Evolutionary conservation across 2,797 vertebrate species (phyloP).

Genomic region (Spea hammondii): DNA sequence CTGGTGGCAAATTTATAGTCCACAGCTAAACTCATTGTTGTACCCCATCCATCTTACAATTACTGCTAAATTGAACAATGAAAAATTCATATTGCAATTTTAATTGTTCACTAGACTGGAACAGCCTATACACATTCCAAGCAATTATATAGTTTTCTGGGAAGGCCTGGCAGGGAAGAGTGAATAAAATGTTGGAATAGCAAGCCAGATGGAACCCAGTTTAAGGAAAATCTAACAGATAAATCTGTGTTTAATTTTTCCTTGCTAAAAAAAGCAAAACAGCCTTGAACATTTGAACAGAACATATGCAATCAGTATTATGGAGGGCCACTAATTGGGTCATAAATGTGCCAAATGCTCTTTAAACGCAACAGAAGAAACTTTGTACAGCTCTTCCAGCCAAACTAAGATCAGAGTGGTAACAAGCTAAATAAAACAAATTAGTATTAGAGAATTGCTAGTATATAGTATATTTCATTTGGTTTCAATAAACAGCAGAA

Average conservation of each 20-base stretch:
- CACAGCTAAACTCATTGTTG: slow-evolving; percentile 59
- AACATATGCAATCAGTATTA: slow-evolving; percentile 38
- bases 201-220: slow-evolving; percentile 69
- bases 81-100: slow-evolving; percentile 73
- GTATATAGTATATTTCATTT: background rate
- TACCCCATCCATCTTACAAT: slow-evolving; percentile 67
- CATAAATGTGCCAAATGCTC: slow-evolving; percentile 36
- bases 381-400: slow-evolving; percentile 2
- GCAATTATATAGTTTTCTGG: slow-evolving; percentile 74
- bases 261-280: slow-evolving; percentile 52
- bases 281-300: slow-evolving; percentile 1
- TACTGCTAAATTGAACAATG: slow-evolving; percentile 71
- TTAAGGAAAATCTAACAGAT: slow-evolving; percentile 69
- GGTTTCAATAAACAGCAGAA: background rate
- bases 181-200: slow-evolving; percentile 67
- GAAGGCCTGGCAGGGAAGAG: slow-evolving; percentile 68
- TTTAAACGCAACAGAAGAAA: slow-evolving; percentile 32
- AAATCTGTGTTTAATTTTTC: slow-evolving; percentile 43
- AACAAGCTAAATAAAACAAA: slow-evolving; percentile 7
- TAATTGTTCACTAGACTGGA: slow-evolving; percentile 74
- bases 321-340: slow-evolving; percentile 49
- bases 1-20: slow-evolving; percentile 60
- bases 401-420: background rate
- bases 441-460: slow-evolving; percentile 1
- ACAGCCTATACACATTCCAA: slow-evolving; percentile 74